These are phyloP conservation scores for Cercocebus atys DNA, from an alignment of 2,113 vertebrate genomes.

Conservation along the genomic window DNA sequence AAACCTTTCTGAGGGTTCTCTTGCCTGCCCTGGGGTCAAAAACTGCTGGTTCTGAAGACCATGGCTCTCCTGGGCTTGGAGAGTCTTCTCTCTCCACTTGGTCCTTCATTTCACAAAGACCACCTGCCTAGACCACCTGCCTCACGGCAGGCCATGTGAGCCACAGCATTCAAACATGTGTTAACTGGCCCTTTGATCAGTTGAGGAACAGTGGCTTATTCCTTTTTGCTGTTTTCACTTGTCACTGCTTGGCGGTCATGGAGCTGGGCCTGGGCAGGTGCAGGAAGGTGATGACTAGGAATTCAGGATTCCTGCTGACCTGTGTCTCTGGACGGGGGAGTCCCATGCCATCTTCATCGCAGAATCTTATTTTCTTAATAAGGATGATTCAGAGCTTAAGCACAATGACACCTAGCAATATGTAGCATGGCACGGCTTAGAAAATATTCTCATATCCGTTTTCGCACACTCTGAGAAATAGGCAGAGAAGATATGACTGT, in stretches of 20 bases:
- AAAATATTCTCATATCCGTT: background rate
- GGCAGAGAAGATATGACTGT: background rate
- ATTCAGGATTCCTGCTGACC: background rate
- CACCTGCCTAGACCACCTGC: background rate
- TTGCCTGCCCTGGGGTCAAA: background rate
- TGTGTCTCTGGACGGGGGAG: background rate
- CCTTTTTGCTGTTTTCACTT: background rate
- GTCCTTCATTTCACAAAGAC: background rate
- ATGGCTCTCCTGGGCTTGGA: background rate
- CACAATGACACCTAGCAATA: background rate
- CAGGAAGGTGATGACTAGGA: background rate
- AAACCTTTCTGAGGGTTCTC: background rate
- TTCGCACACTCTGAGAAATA: background rate
- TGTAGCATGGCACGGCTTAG: background rate
- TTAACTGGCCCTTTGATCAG: background rate
- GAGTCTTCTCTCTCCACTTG: background rate
- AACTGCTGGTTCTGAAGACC: background rate
- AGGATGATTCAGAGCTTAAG: background rate
- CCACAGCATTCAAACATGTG: background rate
- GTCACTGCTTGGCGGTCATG: background rate
- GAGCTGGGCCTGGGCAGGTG: background rate
- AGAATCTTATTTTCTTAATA: background rate
- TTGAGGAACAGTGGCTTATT: background rate
- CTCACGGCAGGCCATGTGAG: background rate
- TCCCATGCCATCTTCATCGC: background rate